A percentile compares a stretch with the other conserved stretches of the same genome.
phyloP scores from a whole-genome alignment of 2,113 vertebrate genomes.

The Ovis canadensis region DNA sequence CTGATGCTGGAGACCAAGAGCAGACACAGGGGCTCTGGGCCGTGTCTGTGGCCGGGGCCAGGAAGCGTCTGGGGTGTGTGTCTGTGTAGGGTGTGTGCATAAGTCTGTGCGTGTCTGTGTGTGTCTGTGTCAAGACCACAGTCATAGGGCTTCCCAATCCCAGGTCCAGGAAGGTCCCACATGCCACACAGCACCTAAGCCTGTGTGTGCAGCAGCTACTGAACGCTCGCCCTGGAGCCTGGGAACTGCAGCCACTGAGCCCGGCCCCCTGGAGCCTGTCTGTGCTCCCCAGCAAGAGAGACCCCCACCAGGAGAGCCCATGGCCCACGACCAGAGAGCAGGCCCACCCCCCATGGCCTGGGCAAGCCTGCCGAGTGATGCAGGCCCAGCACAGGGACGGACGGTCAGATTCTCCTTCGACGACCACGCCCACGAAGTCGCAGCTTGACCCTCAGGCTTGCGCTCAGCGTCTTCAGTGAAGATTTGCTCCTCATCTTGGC shows the following conservation, averaged over 20 bases:
- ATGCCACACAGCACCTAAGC: not conserved
- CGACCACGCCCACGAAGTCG: not conserved
- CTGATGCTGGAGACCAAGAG: not conserved
- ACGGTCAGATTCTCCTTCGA: not conserved
- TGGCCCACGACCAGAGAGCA: not conserved
- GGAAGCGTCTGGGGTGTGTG: not conserved
- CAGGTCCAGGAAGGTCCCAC: not conserved
- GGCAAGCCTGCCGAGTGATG: fast-evolving
- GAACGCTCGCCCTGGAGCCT: fast-evolving
- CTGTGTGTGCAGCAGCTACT: not conserved
- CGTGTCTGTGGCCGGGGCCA: fast-evolving
- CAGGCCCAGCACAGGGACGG: not conserved
- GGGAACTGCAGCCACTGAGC: not conserved
- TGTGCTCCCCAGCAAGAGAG: not conserved
- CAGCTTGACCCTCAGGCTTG: not conserved
- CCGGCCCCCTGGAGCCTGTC: fast-evolving
- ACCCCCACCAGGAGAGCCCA: not conserved
- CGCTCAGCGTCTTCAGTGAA: not conserved
- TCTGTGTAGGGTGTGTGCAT: not conserved
- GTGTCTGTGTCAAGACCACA: not conserved
- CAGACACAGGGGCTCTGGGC: not conserved
- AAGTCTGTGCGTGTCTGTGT: not conserved
- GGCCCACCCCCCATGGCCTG: not conserved
- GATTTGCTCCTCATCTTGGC: too few relatives aligned
- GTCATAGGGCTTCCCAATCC: not conserved